Percentiles rank a stretch among this genome's conserved stretches.
Conservation (phyloP, 23 tunicate species). For the Halocynthia aurantium region DNA sequence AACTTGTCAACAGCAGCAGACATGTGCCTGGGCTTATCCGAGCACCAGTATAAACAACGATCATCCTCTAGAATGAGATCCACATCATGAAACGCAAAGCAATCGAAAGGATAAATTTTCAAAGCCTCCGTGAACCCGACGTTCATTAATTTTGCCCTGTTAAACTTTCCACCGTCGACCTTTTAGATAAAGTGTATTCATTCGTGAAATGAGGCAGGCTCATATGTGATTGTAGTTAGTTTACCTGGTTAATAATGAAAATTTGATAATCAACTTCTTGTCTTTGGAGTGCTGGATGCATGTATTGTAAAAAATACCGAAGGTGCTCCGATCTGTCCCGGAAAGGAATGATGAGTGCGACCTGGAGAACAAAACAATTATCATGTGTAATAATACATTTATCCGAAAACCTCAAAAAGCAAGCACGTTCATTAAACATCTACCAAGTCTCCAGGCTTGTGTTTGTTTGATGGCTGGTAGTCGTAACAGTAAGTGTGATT, state of each 20-base stretch:
- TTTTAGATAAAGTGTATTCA: conserved; percentile 7
- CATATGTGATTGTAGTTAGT: background rate
- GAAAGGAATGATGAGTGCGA: conserved; percentile 89
- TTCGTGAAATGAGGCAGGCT: background rate
- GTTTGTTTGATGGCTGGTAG: too few species aligned
- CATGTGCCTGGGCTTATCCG: conserved; percentile 72
- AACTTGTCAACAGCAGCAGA: conserved; percentile 90
- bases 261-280: conserved; percentile 88
- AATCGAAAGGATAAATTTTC: conserved; percentile 58
- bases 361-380: conserved; percentile 22
- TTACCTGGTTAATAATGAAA: conserved; percentile 91
- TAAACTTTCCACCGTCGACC: conserved; percentile 78
- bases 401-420: background rate
- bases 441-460: too few species aligned
- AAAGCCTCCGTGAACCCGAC: conserved; percentile 75
- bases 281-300: conserved; percentile 87
- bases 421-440: too few species aligned
- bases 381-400: background rate
- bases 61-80: conserved; percentile 95
- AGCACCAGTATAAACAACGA: conserved; percentile 77
- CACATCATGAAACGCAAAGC: conserved; percentile 96
- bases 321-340: conserved; percentile 82
- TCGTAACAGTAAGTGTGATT: background rate
- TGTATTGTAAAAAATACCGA: conserved; percentile 77
- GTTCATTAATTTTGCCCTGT: conserved; percentile 96